Percentiles rank a stretch among this genome's conserved stretches.
Evolutionary conservation across 2,888 invertebrate species (phyloP).

Genomic region (Ptilodon capucinus): DNA sequence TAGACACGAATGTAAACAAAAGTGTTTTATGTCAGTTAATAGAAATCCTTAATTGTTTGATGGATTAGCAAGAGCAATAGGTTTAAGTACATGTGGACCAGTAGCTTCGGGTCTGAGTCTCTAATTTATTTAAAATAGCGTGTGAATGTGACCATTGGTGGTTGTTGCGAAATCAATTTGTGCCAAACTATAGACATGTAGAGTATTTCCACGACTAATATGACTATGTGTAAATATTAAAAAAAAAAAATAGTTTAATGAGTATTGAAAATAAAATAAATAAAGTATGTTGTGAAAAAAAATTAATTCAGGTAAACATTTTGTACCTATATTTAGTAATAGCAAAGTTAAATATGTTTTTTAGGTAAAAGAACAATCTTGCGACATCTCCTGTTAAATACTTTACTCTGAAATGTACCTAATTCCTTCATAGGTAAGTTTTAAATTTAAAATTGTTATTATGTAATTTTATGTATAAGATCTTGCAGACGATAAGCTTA

Average conservation of each 20-base stretch:
- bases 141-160: conserved; percentile 23
- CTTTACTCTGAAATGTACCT: conserved; percentile 7
- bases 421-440: background rate
- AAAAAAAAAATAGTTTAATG: conserved; percentile 15
- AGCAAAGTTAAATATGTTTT: conserved; percentile 24
- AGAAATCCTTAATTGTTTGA: conserved; percentile 46
- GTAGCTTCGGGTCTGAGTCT: conserved; percentile 59
- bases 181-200: conserved; percentile 27
- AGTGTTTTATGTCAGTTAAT: conserved; percentile 44
- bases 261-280: conserved; percentile 2
- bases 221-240: conserved; percentile 29
- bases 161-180: conserved; percentile 22
- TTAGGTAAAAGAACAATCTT: conserved; percentile 5
- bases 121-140: conserved; percentile 35
- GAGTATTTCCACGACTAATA: conserved; percentile 12
- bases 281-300: conserved; percentile 11
- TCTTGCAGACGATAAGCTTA: conserved; percentile 20
- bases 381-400: conserved; percentile 6
- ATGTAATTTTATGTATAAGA: conserved; percentile 10
- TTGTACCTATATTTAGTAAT: conserved; percentile 57
- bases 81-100: conserved; percentile 62
- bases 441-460: conserved; percentile 10
- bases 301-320: conserved; percentile 26
- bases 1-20: conserved; percentile 49
- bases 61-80: conserved; percentile 44